phyloP scores from a whole-genome alignment of 2,113 vertebrate genomes.

The Chloropsis cyanopogon region DNA sequence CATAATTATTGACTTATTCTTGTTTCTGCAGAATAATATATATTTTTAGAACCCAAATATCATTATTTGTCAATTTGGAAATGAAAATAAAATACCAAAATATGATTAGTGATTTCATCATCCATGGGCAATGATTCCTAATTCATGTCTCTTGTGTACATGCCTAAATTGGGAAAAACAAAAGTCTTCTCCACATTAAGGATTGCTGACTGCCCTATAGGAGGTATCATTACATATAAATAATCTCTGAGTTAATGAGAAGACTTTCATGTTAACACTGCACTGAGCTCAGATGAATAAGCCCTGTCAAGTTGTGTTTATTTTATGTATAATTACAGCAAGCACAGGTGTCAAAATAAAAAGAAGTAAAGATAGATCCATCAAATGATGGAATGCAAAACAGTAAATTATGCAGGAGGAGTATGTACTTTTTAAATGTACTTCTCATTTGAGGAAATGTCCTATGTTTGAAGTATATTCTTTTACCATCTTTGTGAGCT shows the following conservation, averaged over 20 bases:
- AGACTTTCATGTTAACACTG: neutral
- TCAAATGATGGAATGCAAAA: neutral
- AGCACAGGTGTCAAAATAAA: neutral
- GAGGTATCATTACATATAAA: neutral
- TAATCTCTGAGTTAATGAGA: neutral
- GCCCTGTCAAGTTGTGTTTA: neutral
- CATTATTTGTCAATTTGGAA: neutral
- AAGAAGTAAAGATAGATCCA: neutral
- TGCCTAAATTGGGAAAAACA: neutral
- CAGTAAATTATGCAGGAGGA: neutral
- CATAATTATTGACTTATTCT: neutral
- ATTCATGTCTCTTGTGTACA: neutral
- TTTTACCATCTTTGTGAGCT: too few species aligned
- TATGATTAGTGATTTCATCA: neutral
- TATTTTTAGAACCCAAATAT: neutral
- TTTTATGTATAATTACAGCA: neutral
- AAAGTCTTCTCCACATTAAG: neutral
- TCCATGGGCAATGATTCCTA: neutral
- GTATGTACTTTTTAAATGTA: neutral
- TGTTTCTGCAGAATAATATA: neutral
- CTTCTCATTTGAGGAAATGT: neutral
- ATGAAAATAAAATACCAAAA: neutral
- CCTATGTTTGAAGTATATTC: too few species aligned
- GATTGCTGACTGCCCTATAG: neutral
- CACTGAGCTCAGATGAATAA: neutral